Conservation (phyloP, 2,797 vertebrate genomes). For the Ptychadena robeensis region DNA sequence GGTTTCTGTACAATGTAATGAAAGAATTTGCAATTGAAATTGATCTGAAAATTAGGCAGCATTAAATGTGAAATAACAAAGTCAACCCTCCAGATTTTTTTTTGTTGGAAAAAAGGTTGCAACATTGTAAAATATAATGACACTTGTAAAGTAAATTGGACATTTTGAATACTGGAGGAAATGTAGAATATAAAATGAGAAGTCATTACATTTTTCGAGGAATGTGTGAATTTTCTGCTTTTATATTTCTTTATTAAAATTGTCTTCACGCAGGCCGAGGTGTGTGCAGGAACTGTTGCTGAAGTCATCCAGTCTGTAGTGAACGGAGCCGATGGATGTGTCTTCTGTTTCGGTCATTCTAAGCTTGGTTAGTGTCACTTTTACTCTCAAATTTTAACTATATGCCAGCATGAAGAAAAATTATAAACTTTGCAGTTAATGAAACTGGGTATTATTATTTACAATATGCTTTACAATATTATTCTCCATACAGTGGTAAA, state of each 20-base stretch:
- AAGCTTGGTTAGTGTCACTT: constrained; percentile 92
- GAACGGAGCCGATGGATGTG: constrained; percentile 92
- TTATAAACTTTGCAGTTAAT: background rate
- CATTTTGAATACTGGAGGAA: background rate
- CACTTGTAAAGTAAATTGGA: background rate
- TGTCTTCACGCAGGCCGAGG: constrained; percentile 82
- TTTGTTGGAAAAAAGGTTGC: background rate
- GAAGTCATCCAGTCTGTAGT: constrained; percentile 96
- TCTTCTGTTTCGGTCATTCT: constrained; percentile 91
- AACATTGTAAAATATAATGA: background rate
- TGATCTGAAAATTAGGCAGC: background rate
- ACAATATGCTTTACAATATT: background rate
- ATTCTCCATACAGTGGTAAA: too few species aligned
- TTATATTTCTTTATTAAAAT: background rate
- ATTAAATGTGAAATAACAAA: constrained; percentile 3
- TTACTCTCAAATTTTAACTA: too few species aligned
- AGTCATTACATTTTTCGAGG: background rate
- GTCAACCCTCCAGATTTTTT: constrained; percentile 9
- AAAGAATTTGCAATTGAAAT: constrained; percentile 11
- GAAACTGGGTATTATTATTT: background rate
- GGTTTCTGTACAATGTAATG: constrained; percentile 23
- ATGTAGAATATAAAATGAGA: background rate
- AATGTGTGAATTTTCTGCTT: background rate
- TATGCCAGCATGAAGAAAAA: too few species aligned
- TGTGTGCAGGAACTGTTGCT: constrained; percentile 89